These are phyloP conservation scores for Phlogophora meticulosa DNA, from an alignment of 2,888 invertebrate genomes.

Conservation along the genomic window DNA sequence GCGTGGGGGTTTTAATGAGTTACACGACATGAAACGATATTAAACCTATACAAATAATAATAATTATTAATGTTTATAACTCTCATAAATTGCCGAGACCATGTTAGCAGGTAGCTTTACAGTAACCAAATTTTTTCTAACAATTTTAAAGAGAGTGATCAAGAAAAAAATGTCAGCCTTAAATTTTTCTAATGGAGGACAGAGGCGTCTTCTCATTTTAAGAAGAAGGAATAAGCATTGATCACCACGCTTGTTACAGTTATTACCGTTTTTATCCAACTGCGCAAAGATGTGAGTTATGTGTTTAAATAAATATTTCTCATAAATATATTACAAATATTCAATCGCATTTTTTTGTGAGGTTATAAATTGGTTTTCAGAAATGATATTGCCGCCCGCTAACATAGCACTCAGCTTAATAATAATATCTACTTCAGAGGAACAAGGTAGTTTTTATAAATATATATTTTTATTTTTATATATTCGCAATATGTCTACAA, in stretches of 20 bases:
- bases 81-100: conserved; percentile 17
- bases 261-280: too few relatives aligned
- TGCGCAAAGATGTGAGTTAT: too few relatives aligned
- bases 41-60: conserved; percentile 40
- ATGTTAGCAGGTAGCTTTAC: conserved; percentile 26
- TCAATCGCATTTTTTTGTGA: too few relatives aligned
- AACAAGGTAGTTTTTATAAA: conserved; percentile 59
- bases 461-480: conserved; percentile 48
- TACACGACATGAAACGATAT: conserved; percentile 26
- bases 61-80: conserved; percentile 26
- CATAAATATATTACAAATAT: too few relatives aligned
- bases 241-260: too few relatives aligned
- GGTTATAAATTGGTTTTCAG: background rate
- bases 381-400: conserved; percentile 3
- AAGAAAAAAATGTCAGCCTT: too few relatives aligned
- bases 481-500: conserved; percentile 52
- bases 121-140: too few relatives aligned
- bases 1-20: conserved; percentile 34
- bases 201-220: too few relatives aligned
- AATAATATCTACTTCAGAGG: conserved; percentile 57
- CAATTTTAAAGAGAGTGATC: too few relatives aligned
- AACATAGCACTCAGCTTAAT: conserved; percentile 7
- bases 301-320: too few relatives aligned
- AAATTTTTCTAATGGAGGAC: too few relatives aligned
- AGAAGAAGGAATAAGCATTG: too few relatives aligned